Evolutionary conservation across 2,113 vertebrate species (phyloP).

Genomic region (Actenoides hombroni): DNA sequence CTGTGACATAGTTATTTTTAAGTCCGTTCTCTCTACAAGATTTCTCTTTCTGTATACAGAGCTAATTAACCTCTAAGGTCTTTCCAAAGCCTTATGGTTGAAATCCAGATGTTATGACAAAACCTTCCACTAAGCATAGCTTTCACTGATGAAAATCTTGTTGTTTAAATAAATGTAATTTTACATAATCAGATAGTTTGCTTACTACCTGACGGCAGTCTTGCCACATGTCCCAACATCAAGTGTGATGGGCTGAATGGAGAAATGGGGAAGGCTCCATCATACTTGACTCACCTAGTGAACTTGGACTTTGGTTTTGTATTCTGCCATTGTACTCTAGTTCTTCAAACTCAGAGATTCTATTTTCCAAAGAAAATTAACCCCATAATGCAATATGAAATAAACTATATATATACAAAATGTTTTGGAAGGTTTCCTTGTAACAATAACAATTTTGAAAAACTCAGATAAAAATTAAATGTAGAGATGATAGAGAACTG

Average conservation of each 20-base stretch:
- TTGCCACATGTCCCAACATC: background rate
- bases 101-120: background rate
- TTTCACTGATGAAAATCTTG: background rate
- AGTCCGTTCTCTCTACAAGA: background rate
- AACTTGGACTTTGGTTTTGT: background rate
- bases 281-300: background rate
- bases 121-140: background rate
- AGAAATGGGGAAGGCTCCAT: background rate
- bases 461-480: background rate
- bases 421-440: background rate
- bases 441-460: background rate
- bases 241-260: too few species aligned
- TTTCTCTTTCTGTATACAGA: background rate
- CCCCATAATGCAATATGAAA: background rate
- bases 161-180: background rate
- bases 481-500: background rate
- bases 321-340: background rate
- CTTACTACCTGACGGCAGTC: background rate
- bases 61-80: background rate
- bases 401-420: background rate
- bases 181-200: background rate
- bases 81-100: background rate
- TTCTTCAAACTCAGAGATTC: background rate
- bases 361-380: background rate
- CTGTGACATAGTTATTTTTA: background rate